Evolutionary conservation across 2,113 vertebrate genomes (phyloP).

Genomic region (Geococcyx californianus): DNA sequence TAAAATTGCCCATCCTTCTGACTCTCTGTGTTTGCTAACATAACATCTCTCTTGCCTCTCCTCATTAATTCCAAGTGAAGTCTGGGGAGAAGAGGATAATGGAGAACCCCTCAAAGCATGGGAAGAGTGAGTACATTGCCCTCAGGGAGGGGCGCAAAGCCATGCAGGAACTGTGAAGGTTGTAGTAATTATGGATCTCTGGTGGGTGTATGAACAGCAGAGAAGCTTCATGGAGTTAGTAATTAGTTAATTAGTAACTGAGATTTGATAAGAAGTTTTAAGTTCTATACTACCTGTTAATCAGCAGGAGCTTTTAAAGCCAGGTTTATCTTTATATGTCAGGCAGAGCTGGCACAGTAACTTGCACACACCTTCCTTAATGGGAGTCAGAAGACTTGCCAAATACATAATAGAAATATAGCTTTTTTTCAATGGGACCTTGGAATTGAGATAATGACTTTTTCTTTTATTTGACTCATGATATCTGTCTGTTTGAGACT

Average conservation of each 20-base stretch:
- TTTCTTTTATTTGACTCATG: neutral
- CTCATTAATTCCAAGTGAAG: neutral
- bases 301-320: neutral
- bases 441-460: neutral
- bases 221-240: neutral
- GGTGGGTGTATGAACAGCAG: neutral
- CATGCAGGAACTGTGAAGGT: neutral
- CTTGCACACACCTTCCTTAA: neutral
- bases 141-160: neutral
- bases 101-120: neutral
- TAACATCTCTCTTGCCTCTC: neutral
- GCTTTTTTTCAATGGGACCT: neutral
- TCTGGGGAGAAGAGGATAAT: neutral
- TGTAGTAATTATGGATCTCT: neutral
- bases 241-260: neutral
- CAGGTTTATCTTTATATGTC: neutral
- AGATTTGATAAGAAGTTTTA: neutral
- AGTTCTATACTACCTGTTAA: neutral
- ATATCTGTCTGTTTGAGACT: neutral
- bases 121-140: neutral
- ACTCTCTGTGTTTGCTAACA: neutral
- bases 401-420: neutral
- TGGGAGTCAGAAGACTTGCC: neutral
- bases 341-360: neutral
- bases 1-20: neutral